Evolutionary conservation across 1,140 invertebrate species (phyloP).

Genomic region (Diorhabda carinulata): DNA sequence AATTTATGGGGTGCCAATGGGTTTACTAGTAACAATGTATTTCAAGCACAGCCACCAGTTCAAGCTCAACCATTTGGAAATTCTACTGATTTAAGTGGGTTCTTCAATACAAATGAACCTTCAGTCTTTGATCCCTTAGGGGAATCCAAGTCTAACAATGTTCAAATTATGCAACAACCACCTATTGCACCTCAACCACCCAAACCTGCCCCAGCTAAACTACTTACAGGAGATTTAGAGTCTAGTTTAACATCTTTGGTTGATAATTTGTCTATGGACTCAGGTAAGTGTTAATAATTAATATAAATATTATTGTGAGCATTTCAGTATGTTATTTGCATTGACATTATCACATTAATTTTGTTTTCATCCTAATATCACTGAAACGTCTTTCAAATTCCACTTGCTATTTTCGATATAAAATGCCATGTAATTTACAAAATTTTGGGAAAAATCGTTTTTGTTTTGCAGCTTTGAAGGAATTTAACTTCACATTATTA

Average conservation of each 20-base stretch:
- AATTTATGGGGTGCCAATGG: slow-evolving; percentile 29
- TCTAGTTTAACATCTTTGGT: slow-evolving; percentile 85
- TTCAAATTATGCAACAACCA: slow-evolving; percentile 53
- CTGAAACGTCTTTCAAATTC: too few species aligned
- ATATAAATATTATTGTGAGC: background rate
- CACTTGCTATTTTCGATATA: too few species aligned
- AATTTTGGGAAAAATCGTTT: too few species aligned
- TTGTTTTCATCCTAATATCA: too few species aligned
- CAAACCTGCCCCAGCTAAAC: slow-evolving; percentile 56
- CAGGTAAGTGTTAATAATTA: slow-evolving; percentile 47
- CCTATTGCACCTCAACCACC: slow-evolving; percentile 43
- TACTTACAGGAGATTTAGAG: slow-evolving; percentile 88
- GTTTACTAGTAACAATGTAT: slow-evolving; percentile 22
- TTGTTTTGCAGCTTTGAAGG: too few species aligned
- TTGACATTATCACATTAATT: too few species aligned
- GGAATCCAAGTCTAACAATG: slow-evolving; percentile 49
- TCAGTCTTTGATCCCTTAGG: slow-evolving; percentile 66
- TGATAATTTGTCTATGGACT: slow-evolving; percentile 89
- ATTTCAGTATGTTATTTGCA: too few species aligned
- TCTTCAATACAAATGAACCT: slow-evolving; percentile 42
- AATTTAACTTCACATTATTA: too few species aligned
- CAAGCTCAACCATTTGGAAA: slow-evolving; percentile 26
- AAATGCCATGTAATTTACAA: too few species aligned
- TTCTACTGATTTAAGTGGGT: slow-evolving; percentile 42
- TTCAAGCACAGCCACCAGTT: slow-evolving; percentile 21